phyloP scores from a whole-genome alignment of 2,113 vertebrate species.

The Drymodes brunneopygia region DNA sequence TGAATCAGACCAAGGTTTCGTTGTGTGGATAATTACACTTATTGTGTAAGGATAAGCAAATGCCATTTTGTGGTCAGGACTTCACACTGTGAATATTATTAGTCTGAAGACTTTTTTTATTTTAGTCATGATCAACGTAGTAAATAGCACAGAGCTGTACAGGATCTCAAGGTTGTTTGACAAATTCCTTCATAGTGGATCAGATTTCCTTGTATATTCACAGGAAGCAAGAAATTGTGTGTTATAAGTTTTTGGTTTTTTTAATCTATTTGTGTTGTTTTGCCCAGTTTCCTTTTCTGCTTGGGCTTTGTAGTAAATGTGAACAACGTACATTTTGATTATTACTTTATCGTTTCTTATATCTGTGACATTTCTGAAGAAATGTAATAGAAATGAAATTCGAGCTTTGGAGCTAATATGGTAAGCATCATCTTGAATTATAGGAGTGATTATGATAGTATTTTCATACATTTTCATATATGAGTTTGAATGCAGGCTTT shows the following conservation, averaged over 20 bases:
- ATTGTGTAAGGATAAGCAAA: not conserved
- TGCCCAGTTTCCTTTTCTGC: not conserved
- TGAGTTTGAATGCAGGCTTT: not conserved
- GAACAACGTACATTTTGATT: conserved; percentile 24
- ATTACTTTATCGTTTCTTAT: not conserved
- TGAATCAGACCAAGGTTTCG: not conserved
- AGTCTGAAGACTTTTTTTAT: not conserved
- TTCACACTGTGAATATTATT: not conserved
- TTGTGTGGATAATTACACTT: not conserved
- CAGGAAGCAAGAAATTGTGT: not conserved
- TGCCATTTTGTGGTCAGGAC: not conserved
- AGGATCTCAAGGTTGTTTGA: not conserved
- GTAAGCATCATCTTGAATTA: not conserved
- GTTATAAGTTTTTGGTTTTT: not conserved
- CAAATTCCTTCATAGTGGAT: not conserved
- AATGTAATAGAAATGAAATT: not conserved
- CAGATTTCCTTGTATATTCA: not conserved
- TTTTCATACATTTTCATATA: not conserved
- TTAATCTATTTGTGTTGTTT: not conserved
- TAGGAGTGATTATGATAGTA: not conserved
- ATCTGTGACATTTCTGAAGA: not conserved
- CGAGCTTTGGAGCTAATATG: not conserved
- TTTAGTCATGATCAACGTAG: not conserved
- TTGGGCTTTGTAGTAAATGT: not conserved
- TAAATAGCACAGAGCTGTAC: not conserved